phyloP scores from a whole-genome alignment of 2,888 invertebrate species.

The Pseudanteris insignis region DNA sequence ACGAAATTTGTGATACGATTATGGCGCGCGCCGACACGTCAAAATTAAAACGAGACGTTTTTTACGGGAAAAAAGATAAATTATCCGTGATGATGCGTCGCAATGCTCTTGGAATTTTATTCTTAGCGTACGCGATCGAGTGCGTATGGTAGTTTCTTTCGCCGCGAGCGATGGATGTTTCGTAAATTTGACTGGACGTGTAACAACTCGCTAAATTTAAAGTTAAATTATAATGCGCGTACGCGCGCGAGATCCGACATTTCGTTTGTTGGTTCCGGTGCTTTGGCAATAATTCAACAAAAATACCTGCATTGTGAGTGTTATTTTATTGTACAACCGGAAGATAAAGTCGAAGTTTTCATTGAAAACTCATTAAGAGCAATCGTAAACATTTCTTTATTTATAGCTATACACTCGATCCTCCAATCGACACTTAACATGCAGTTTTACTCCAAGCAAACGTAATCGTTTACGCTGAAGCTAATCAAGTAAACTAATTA shows the following conservation, averaged over 20 bases:
- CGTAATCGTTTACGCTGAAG: too few relatives aligned
- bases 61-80: conserved; percentile 13
- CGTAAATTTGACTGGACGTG: conserved; percentile 33
- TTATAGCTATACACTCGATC: too few relatives aligned
- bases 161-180: conserved; percentile 17
- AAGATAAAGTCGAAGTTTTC: conserved; percentile 16
- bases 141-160: conserved; percentile 27
- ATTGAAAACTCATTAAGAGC: conserved; percentile 10
- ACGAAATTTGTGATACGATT: too few relatives aligned
- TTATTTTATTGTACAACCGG: conserved; percentile 21
- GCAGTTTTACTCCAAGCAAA: too few relatives aligned
- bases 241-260: conserved; percentile 32
- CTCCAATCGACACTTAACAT: too few relatives aligned
- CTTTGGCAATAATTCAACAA: conserved; percentile 28
- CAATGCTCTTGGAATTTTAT: conserved; percentile 37
- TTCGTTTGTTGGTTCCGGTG: conserved; percentile 33
- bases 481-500: too few relatives aligned
- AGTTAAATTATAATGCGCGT: conserved; percentile 47
- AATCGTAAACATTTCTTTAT: neutral
- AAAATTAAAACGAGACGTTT: neutral
- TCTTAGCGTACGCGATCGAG: conserved; percentile 27
- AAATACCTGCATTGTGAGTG: conserved; percentile 32
- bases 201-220: conserved; percentile 50
- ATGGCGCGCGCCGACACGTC: too few relatives aligned
- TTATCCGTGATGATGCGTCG: conserved; percentile 23